These are phyloP conservation scores for Haliclystus octoradiatus DNA, from an alignment of 30 jellyfish, hydroid and myxozoan species.

Conservation along the genomic window DNA sequence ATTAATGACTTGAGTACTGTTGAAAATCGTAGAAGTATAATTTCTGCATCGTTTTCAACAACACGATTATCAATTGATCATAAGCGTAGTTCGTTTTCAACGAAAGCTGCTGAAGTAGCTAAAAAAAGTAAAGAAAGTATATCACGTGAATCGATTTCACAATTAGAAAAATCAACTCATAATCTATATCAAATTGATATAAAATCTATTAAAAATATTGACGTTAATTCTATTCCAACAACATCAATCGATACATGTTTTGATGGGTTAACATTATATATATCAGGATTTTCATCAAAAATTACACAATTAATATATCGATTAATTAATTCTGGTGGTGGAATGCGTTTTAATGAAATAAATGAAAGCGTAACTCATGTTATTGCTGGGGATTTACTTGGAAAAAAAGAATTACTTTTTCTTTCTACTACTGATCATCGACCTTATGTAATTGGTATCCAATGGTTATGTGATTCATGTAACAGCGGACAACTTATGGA, in stretches of 20 bases:
- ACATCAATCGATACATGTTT: not conserved
- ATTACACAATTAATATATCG: not conserved
- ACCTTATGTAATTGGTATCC: slow-evolving; percentile 77
- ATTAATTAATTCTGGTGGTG: slow-evolving; percentile 77
- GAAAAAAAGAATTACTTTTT: slow-evolving; percentile 17
- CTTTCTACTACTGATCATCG: slow-evolving; percentile 22
- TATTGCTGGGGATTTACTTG: slow-evolving; percentile 40
- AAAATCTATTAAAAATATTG: not conserved
- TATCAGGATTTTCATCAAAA: not conserved
- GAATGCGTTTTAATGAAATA: slow-evolving; percentile 36
- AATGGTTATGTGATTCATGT: slow-evolving; percentile 79
- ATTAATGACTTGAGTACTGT: slow-evolving; percentile 14
- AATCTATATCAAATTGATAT: not conserved
- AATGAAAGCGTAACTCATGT: slow-evolving; percentile 66
- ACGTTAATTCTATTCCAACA: not conserved
- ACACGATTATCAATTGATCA: not conserved
- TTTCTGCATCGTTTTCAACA: not conserved
- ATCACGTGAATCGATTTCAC: not conserved
- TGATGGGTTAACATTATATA: not conserved
- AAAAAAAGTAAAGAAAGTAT: slow-evolving; percentile 16
- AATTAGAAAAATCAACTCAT: not conserved
- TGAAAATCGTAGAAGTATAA: not conserved
- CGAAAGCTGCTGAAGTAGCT: slow-evolving; percentile 86
- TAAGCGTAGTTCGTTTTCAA: slow-evolving; percentile 3
- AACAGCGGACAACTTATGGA: slow-evolving; percentile 17